Conservation (phyloP, 2,888 invertebrate genomes). For the Scotopteryx bipunctaria region DNA sequence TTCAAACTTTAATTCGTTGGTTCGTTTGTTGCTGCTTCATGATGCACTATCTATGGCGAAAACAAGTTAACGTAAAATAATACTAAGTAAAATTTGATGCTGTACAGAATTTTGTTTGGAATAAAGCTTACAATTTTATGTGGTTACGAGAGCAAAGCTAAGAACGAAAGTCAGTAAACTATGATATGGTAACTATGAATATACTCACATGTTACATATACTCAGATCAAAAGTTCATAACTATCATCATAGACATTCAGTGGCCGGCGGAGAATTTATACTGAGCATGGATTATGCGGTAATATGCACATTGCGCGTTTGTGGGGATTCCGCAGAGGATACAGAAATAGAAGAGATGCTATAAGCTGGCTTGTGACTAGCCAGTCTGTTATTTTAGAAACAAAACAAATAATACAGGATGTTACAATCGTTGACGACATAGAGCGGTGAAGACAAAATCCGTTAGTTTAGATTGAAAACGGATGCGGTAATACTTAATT, state of each 20-base stretch:
- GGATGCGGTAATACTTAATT: background rate
- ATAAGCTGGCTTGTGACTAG: slow-evolving; percentile 16
- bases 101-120: too few relatives aligned
- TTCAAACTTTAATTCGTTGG: too few relatives aligned
- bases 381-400: slow-evolving; percentile 16
- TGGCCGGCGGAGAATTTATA: slow-evolving; percentile 17
- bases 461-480: background rate
- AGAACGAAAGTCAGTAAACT: too few relatives aligned
- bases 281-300: slow-evolving; percentile 21
- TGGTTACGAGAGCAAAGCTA: too few relatives aligned
- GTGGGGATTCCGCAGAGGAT: slow-evolving; percentile 9
- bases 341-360: slow-evolving; percentile 19
- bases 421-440: background rate
- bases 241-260: slow-evolving; percentile 5
- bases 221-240: background rate
- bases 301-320: slow-evolving; percentile 20
- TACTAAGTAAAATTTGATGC: too few relatives aligned
- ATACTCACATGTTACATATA: too few relatives aligned
- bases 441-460: background rate
- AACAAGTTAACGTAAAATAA: too few relatives aligned
- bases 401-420: slow-evolving; percentile 10
- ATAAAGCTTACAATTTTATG: too few relatives aligned
- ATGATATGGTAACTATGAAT: too few relatives aligned
- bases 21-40: too few relatives aligned
- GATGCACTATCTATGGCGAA: too few relatives aligned